A percentile compares a stretch with the other conserved stretches of the same genome.
Conservation (phyloP, 2,113 vertebrate genomes). For the Miniopterus natalensis region DNA sequence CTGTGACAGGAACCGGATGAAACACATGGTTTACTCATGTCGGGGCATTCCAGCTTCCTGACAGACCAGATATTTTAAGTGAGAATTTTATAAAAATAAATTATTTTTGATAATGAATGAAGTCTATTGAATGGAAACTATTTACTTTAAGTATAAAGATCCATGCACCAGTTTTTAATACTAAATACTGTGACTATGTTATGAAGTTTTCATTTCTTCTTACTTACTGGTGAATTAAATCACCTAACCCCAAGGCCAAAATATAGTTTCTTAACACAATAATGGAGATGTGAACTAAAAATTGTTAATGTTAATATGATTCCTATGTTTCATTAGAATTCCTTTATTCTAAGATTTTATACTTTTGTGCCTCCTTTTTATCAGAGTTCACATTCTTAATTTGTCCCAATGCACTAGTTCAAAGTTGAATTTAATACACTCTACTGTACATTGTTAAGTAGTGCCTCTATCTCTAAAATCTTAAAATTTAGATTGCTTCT, state of each 20-base stretch:
- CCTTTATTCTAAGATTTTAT: neutral
- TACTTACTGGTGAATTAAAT: neutral
- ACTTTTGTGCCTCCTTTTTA: neutral
- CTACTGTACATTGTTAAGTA: neutral
- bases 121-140: neutral
- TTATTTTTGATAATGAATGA: neutral
- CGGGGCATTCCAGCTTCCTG: neutral
- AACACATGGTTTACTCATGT: neutral
- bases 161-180: neutral
- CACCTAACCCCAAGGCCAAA: neutral
- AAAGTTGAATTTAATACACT: neutral
- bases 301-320: neutral
- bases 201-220: neutral
- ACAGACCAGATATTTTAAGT: neutral
- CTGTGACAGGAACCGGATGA: neutral
- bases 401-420: neutral
- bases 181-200: neutral
- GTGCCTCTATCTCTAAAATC: neutral
- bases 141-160: neutral
- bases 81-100: neutral
- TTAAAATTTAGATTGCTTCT: neutral
- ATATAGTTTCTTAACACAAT: neutral
- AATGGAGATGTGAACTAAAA: neutral
- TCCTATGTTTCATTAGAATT: neutral
- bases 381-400: neutral